Base-by-base conservation (phyloP, 2,888 invertebrate genomes). In the Nomada ferruginata region DNA sequence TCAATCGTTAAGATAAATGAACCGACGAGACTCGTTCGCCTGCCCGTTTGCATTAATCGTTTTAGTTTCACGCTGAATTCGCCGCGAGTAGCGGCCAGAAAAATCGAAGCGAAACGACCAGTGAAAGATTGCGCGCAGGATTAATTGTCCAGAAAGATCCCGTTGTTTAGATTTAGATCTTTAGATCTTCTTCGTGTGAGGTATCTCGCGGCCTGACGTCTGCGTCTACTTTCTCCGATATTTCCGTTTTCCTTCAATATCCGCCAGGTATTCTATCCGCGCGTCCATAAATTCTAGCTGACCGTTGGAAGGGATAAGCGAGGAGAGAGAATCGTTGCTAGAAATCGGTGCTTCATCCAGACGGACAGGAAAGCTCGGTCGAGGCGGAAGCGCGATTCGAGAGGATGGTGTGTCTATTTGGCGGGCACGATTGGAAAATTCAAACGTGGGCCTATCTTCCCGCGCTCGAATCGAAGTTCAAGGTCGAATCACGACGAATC, bases 401-500 rank as follows among this genome's bases (percentile, higher is more conserved):
- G 47, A 36, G 47, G 47, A 47, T 13, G 1, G 47, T 3, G 13
- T 0, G 10, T 47, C 47, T 47, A 47, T 47, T 36, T 10, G 18
- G 10, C 47, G 47, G 36, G 2, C 2, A 3, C 2, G 18, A 3
- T 63, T 26, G 55, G 70, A 44, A 79, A 72, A 71, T 66, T 55
- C 65, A 29, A 7, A 42, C n/a, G 23, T 5, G 63, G 5, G 18
- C 53, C 13, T 10, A 20, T 9, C 57, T 20, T 11, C n/a, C 29
- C 18, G 36, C 36, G 65, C 42, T 59, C 52, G 60, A 29, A 42
- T 15, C 42, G 55, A 61, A 36, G 53, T 20, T 80, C 89, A 88
- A 87, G 87, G 89, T 84, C 88, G 88, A 66, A 71, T 76, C 59
- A 77, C 70, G 64, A 26, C 70, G 72, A 82, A 82, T 80, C 75